Base-by-base conservation (phyloP, 1,140 invertebrate species). In the Papilio polyxenes region DNA sequence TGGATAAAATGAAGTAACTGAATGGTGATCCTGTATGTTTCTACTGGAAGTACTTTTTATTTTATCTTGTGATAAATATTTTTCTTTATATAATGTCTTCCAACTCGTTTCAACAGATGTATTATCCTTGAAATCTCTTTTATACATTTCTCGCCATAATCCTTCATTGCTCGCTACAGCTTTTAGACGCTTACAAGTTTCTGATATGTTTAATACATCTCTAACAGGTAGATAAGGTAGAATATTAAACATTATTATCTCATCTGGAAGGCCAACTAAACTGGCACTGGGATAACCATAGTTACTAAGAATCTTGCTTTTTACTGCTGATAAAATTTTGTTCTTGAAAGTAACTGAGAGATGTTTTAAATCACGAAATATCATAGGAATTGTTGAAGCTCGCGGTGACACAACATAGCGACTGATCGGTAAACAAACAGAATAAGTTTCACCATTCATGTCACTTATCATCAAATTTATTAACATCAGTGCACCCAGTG, bases 201-300 rank as follows among this genome's bases (percentile, higher is more conserved):
- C 88, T 40, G 83, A 82, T 44, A 90, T 44, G 85, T 83, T 91
- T 56, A 91, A 37, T 51, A 93, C 81, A 81, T 93, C 90, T 53
- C 56, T 69, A 15, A 91, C 75, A 48, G 88, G 75, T 10, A 94
- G 78, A 62, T 87, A 82, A 8, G 91, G 76, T 65, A 91, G 80
- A 77, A 94, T 90, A 77, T 90, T 90, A 31, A 87, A 85, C 23
- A 91, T 81, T 20, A 80, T 65, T 20, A 93, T 78, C 82, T 94
- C 92, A 84, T 93, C 91, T 48, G 93, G 93, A n/a, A 94, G 65
- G 6, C 92, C 93, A n/a, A 91, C 83, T 65, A 94, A 87, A 89
- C 92, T 93, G 78, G 92, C 91, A 89, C 91, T 90, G 9, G 89
- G 84, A 87, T 90, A 92, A 15, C 92, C 92, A 87, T 86, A 88